phyloP scores from a whole-genome alignment of 2,888 invertebrate genomes.

The Acleris cristana region DNA sequence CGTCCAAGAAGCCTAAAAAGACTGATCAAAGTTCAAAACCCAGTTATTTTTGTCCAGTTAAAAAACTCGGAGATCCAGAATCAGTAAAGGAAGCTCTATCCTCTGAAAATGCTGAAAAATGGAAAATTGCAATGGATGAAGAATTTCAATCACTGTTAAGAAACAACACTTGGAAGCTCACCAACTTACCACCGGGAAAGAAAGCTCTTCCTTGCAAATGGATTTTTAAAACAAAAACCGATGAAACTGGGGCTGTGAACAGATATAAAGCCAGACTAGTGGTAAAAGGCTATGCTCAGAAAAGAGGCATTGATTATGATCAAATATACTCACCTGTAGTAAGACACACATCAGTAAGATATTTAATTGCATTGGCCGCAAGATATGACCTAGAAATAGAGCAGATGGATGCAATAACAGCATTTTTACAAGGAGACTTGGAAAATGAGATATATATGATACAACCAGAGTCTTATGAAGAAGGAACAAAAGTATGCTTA shows the following conservation, averaged over 20 bases:
- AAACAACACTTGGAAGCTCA: constrained; percentile 32
- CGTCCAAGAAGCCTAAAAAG: too few species aligned
- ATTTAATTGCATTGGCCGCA: constrained; percentile 36
- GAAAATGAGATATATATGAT: constrained; percentile 42
- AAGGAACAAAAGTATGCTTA: constrained; percentile 40
- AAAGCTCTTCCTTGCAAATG: constrained; percentile 22
- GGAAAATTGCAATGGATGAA: constrained; percentile 12
- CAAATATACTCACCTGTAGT: constrained; percentile 20
- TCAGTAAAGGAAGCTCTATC: constrained; percentile 4
- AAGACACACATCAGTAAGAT: background rate
- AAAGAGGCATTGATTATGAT: constrained; percentile 38
- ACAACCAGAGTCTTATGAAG: constrained; percentile 36
- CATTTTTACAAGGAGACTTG: constrained; percentile 42
- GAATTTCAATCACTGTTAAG: constrained; percentile 2
- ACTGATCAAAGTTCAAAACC: too few species aligned
- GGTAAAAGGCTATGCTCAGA: constrained; percentile 41
- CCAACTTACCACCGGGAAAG: constrained; percentile 31
- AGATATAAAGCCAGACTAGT: constrained; percentile 40
- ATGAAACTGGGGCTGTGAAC: constrained; percentile 33
- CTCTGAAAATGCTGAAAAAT: background rate
- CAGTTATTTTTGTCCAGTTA: background rate
- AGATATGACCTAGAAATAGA: constrained; percentile 29
- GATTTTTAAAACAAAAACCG: constrained; percentile 20
- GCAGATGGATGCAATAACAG: constrained; percentile 42
- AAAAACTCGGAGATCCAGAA: constrained; percentile 1